These are phyloP conservation scores for Bucorvus abyssinicus DNA, from an alignment of 2,797 vertebrate species.

Conservation along the genomic window DNA sequence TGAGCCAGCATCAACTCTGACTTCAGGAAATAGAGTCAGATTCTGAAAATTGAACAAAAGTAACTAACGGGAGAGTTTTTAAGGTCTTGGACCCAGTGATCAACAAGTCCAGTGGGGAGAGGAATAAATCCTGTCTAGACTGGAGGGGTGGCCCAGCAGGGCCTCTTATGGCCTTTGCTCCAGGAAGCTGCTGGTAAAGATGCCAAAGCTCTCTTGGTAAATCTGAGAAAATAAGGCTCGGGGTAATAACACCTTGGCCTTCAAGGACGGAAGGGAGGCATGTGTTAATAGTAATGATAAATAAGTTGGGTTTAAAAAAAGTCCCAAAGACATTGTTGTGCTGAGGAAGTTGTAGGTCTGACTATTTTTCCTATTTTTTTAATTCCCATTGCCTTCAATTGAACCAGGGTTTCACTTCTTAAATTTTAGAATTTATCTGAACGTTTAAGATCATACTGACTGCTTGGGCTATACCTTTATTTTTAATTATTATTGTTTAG, in stretches of 20 bases:
- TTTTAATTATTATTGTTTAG: background rate
- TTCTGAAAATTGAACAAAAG: background rate
- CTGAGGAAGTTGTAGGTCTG: background rate
- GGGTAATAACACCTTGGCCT: background rate
- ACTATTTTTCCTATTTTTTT: background rate
- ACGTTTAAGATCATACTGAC: background rate
- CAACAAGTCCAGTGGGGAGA: background rate
- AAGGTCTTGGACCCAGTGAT: background rate
- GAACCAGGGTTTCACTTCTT: background rate
- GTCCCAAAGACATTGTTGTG: background rate
- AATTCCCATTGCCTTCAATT: background rate
- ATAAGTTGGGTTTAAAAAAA: background rate
- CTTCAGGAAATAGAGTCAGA: background rate
- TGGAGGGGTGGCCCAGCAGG: fast-evolving
- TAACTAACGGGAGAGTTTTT: background rate
- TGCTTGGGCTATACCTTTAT: background rate
- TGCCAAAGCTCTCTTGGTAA: background rate
- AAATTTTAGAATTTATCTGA: background rate
- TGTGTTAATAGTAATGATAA: background rate
- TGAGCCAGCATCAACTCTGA: background rate
- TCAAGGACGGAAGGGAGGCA: background rate
- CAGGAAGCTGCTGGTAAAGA: background rate
- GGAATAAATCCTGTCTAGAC: fast-evolving
- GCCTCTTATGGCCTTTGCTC: background rate
- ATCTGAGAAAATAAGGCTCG: background rate